Conservation (phyloP, 2,888 invertebrate species). For the Eupithecia vulgata region DNA sequence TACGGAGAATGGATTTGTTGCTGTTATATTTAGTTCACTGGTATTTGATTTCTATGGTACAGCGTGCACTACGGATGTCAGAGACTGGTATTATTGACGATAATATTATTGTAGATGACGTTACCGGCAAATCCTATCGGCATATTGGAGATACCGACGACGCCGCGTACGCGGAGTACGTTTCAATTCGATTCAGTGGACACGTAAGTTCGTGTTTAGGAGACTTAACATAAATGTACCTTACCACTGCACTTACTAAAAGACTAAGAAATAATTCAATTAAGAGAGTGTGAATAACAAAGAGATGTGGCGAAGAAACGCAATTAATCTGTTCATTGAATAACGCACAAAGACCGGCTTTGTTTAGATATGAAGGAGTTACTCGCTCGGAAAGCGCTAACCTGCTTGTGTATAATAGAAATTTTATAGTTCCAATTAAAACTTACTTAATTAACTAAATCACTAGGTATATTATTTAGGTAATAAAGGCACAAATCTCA, state of each 20-base stretch:
- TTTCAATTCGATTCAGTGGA: too few species aligned
- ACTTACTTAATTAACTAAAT: neutral
- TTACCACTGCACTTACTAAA: slow-evolving; percentile 12
- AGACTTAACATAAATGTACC: neutral
- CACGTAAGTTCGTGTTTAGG: too few species aligned
- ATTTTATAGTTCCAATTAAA: neutral
- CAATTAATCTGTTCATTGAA: slow-evolving; percentile 80
- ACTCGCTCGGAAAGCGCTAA: slow-evolving; percentile 61
- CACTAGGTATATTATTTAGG: neutral
- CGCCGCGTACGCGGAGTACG: too few species aligned
- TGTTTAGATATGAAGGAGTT: slow-evolving; percentile 66
- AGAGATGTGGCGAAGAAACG: slow-evolving; percentile 70
- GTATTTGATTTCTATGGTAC: too few species aligned
- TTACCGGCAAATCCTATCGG: too few species aligned
- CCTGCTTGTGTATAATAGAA: slow-evolving; percentile 50
- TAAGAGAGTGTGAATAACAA: slow-evolving; percentile 65
- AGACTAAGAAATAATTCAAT: slow-evolving; percentile 57
- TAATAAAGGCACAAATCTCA: neutral
- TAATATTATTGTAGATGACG: too few species aligned
- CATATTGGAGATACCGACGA: too few species aligned
- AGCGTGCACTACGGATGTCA: too few species aligned
- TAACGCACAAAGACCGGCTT: slow-evolving; percentile 68
- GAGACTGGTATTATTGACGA: too few species aligned
- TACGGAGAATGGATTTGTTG: too few species aligned
- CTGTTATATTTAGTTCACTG: too few species aligned